Evolutionary conservation across 2,888 invertebrate genomes (phyloP), one percentile per base, ranked within the genome.

Genomic region (Amblyjoppa proteus): DNA sequence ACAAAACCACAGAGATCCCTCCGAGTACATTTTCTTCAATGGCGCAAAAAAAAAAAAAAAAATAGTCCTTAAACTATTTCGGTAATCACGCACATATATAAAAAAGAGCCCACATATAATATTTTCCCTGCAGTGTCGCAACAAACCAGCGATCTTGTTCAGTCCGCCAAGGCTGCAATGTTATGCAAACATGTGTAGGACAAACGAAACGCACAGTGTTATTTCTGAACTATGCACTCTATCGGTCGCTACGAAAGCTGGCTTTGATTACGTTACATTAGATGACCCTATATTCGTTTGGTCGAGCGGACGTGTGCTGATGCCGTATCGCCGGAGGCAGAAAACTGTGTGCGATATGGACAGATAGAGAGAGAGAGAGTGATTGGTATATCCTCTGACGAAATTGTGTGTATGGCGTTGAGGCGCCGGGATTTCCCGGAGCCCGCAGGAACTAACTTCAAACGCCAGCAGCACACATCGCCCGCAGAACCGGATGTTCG

Each of bases 261-360:
- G 70, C 75, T 85, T 82, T 79, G 78, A 82, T 82, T 85, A 82
- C 85, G 78, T 82, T 75, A 82, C 82, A 85, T 69, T 61, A 79
- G 78, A 78, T 61, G 70, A 79, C 79, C 70, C 79, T 70, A 79
- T 61, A 80, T 80, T 83, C 75, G 82, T 85, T 85, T 83, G 82
- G 25, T 45, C 81, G 82, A 76, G 25, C 56, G 76, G 71, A 73
- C 73, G 85, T 76, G 79, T 69, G 80, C 76, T 80, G 85, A 76
- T 76, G 74, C 69, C 58, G 69, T 61, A 71, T 79, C 68, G 79
- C 85, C 71, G 28, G 75, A 51, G 85, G 82, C 82, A 38, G 69
- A 80, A 58, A 61, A 58, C 13, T 58, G 58, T 73, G 61, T 68
- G 82, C 38, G 73, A 53, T 53, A 64, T 31, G 25, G 69, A 70